Base-by-base conservation (phyloP, 1,140 invertebrate genomes). In the Lepidotrigona ventralis region DNA sequence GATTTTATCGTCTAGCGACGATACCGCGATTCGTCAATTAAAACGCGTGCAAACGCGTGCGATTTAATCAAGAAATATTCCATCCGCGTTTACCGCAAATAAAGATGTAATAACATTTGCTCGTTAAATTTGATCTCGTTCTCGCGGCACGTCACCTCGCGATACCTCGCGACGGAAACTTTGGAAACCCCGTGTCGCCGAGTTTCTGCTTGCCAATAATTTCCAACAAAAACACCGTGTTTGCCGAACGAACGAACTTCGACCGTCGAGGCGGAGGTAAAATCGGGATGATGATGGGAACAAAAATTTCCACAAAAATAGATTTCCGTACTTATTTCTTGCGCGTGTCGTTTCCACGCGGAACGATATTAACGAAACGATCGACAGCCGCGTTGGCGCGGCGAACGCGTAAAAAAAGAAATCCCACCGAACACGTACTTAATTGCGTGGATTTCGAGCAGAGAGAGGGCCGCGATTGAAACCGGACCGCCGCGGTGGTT, bases 361-460 rank as follows among this genome's bases (percentile, higher is more conserved):
- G 4, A 33, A 33, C 39, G 39, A 26, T 17, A 64, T 64, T 6
- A 2, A 26, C 63, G 14, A 26, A 26, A 26, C n/a, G 33, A 33
- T 33, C 8, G 9, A 21, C 64, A 19, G 17, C 17, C 8, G 9
- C n/a, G 23, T 23, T 23, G 11, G 26, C 64, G 29, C 1, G 23
- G 5, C 0, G 12, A 6, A 29, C 29, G 53, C n/a, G 39, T 14
- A 26, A 19, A 23, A 51, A 53, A 53, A 51, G 21, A 60, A 56
- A 21, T 56, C 54, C 51, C 26, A 76, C 15, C 73, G 73, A 76
- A 76, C 26, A 8, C 33, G 19, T 51, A 29, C 56, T 53, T 80
- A 51, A 68, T 75, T 75, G 60, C 72, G 23, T 39, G 23, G 63
- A 75, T 79, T 79, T 71, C n/a, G 19, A 60, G 75, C 56, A 29